phyloP scores from a whole-genome alignment of 2,888 invertebrate genomes.

The Drosophila tanythrix region DNA sequence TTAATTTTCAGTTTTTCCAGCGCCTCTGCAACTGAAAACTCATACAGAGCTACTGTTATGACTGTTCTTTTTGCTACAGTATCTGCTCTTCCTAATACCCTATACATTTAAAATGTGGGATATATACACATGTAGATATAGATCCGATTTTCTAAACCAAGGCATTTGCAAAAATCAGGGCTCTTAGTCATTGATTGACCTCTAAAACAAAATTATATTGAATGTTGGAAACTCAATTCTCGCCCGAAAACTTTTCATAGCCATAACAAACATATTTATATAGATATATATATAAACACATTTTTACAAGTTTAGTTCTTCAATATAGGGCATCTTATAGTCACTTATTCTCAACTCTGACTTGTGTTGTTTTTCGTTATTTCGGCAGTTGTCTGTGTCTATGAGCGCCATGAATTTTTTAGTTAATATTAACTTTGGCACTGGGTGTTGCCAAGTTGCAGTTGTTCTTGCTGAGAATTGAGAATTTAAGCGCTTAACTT shows the following conservation, averaged over 20 bases:
- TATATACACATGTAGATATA: neutral
- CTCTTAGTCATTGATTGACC: too few species aligned
- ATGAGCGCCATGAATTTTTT: slow-evolving; percentile 56
- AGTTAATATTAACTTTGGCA: slow-evolving; percentile 55
- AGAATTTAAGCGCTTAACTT: slow-evolving; percentile 14
- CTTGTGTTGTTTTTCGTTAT: neutral
- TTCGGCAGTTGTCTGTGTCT: slow-evolving; percentile 28
- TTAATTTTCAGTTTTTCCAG: slow-evolving; percentile 52
- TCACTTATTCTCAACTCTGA: neutral
- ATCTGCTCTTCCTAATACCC: slow-evolving; percentile 20
- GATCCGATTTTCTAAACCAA: neutral
- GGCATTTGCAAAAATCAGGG: too few species aligned
- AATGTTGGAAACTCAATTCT: too few species aligned
- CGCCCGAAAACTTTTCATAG: too few species aligned
- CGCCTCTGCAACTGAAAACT: slow-evolving; percentile 50
- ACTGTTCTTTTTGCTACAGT: slow-evolving; percentile 28
- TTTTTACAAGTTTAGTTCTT: neutral
- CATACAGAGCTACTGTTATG: slow-evolving; percentile 62
- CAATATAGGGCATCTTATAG: neutral
- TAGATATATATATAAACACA: neutral
- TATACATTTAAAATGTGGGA: neutral
- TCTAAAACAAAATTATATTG: too few species aligned
- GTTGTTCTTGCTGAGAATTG: slow-evolving; percentile 5
- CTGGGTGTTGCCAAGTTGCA: slow-evolving; percentile 20
- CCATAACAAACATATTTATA: neutral